Conservation (phyloP, 2,113 vertebrate species). For the Phoxinus phoxinus region DNA sequence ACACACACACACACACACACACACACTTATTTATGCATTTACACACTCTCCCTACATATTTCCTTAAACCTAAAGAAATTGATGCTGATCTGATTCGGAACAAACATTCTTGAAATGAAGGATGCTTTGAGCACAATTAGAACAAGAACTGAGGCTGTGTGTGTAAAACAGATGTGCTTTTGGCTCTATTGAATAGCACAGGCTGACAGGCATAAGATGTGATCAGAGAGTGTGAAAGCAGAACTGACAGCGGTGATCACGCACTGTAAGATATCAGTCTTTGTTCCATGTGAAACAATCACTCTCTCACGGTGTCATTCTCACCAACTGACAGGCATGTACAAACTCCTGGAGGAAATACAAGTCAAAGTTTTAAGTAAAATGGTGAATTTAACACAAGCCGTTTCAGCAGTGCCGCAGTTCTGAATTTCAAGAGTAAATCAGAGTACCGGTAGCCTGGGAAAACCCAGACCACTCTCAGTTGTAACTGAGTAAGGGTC, state of each 20-base stretch:
- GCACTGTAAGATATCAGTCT: neutral
- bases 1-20: constrained; percentile 47
- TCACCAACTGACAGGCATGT: neutral
- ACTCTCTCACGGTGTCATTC: neutral
- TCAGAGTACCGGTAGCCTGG: too few relatives aligned
- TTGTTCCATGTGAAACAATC: neutral
- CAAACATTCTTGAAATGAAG: neutral
- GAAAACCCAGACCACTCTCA: too few relatives aligned
- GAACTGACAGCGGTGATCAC: constrained; percentile 41
- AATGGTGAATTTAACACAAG: neutral
- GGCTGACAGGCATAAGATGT: constrained; percentile 9
- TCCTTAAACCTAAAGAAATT: neutral
- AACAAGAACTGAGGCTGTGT: neutral
- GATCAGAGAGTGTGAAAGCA: constrained; percentile 31
- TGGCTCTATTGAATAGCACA: neutral
- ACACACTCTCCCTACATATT: neutral
- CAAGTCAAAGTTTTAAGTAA: neutral
- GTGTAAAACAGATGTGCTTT: neutral
- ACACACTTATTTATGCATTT: constrained; percentile 40
- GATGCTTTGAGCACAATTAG: neutral
- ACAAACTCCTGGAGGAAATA: neutral
- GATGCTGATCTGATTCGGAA: neutral
- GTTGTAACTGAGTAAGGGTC: too few relatives aligned
- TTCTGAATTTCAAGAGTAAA: neutral
- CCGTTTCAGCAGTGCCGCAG: neutral